Evolutionary conservation across 2,113 vertebrate species (phyloP).

Genomic region (Sminthopsis crassicaudata): DNA sequence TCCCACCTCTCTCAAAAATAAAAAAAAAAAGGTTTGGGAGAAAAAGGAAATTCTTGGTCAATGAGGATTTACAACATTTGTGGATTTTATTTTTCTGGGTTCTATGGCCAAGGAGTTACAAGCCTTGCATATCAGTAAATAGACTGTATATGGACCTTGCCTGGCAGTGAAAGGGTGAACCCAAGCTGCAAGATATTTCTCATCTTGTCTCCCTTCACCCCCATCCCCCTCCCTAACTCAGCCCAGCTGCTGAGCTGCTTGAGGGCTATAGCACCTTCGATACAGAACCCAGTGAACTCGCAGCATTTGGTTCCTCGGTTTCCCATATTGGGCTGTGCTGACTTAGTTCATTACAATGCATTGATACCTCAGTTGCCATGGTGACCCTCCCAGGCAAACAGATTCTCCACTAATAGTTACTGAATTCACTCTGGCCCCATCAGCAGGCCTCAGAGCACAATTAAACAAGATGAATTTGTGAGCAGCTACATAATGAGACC

Average conservation of each 20-base stretch:
- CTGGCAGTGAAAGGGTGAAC: not conserved
- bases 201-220: not conserved
- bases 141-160: not conserved
- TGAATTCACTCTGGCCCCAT: constrained; percentile 67
- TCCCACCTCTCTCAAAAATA: too few species aligned
- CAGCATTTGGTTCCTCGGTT: not conserved
- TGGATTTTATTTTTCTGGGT: not conserved
- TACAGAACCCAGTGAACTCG: not conserved
- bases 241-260: not conserved
- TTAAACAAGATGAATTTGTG: constrained; percentile 67
- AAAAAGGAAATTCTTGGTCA: not conserved
- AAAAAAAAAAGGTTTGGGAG: not conserved
- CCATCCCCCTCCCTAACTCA: not conserved
- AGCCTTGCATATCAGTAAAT: not conserved
- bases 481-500: constrained; percentile 58
- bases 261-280: not conserved
- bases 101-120: not conserved
- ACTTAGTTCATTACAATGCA: constrained; percentile 64
- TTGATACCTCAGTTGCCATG: constrained; percentile 48
- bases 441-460: constrained; percentile 51
- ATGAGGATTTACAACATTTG: not conserved
- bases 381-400: constrained; percentile 44
- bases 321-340: constrained; percentile 50
- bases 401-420: constrained; percentile 33
- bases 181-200: not conserved